phyloP scores from a whole-genome alignment of 2,888 invertebrate species.

The Drosophila robusta region DNA sequence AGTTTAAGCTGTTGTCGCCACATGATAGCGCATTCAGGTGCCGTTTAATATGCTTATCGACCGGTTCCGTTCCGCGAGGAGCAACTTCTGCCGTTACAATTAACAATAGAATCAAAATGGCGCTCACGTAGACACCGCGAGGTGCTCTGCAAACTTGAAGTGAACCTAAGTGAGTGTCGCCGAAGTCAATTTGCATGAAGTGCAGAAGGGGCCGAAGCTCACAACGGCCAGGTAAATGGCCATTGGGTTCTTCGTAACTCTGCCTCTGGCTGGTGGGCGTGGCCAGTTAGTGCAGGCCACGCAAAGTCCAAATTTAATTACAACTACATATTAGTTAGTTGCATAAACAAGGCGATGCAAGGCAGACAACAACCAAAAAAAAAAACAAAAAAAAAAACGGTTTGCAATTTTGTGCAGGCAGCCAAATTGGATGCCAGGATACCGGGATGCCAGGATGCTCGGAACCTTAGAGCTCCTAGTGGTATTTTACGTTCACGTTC shows the following conservation, averaged over 20 bases:
- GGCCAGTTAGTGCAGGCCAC: slow-evolving; percentile 8
- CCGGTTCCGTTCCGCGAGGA: background rate
- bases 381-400: background rate
- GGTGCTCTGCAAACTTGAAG: slow-evolving; percentile 20
- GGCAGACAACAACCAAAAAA: no score
- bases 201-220: slow-evolving; percentile 13
- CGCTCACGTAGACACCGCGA: slow-evolving; percentile 39
- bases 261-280: slow-evolving; percentile 15
- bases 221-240: slow-evolving; percentile 54
- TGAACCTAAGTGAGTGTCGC: slow-evolving; percentile 28
- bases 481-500: slow-evolving; percentile 26
- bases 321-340: slow-evolving; percentile 72
- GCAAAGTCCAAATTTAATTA: slow-evolving; percentile 72
- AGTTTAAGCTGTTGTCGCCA: slow-evolving; percentile 1
- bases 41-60: slow-evolving; percentile 22
- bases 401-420: slow-evolving; percentile 61
- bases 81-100: slow-evolving; percentile 31
- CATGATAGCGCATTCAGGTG: background rate
- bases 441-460: background rate
- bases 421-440: slow-evolving; percentile 51
- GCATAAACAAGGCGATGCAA: slow-evolving; percentile 58
- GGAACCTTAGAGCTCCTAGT: slow-evolving; percentile 14
- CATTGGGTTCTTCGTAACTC: slow-evolving; percentile 1
- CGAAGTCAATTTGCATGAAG: slow-evolving; percentile 56
- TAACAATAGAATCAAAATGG: slow-evolving; percentile 35